Evolutionary conservation across 2,888 invertebrate genomes (phyloP).

Genomic region (Tetragonisca angustula): DNA sequence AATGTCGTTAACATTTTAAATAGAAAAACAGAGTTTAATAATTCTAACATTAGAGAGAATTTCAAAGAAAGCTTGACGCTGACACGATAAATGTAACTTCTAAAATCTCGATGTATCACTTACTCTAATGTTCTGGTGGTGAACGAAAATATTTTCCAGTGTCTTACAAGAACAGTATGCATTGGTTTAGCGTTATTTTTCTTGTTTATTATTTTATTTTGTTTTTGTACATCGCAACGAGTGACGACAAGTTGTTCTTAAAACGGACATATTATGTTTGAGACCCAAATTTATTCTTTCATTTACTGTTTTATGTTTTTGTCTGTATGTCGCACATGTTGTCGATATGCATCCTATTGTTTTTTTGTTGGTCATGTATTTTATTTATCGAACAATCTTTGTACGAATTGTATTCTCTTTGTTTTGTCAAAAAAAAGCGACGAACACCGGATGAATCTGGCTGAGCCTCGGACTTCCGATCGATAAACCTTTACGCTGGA

Average conservation of each 20-base stretch:
- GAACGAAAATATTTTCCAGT: slow-evolving; percentile 51
- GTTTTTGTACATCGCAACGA: neutral
- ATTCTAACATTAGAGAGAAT: neutral
- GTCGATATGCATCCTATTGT: neutral
- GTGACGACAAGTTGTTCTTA: neutral
- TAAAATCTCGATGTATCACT: slow-evolving; percentile 75
- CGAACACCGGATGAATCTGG: neutral
- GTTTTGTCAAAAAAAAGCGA: neutral
- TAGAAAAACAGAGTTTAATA: neutral
- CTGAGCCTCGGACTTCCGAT: neutral
- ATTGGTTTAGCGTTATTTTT: slow-evolving; percentile 1
- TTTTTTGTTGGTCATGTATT: slow-evolving; percentile 1
- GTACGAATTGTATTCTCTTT: neutral
- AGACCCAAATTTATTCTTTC: slow-evolving; percentile 1
- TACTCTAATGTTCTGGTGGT: slow-evolving; percentile 81
- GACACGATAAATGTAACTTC: too few relatives aligned
- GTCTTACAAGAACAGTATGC: neutral
- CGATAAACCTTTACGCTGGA: neutral
- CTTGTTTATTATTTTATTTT: neutral
- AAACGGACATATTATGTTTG: neutral
- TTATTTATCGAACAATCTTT: neutral
- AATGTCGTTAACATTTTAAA: slow-evolving; percentile 74
- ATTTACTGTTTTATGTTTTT: neutral
- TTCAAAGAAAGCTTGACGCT: too few relatives aligned
- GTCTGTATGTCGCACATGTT: neutral